Base-by-base conservation (phyloP, 2,797 vertebrate species). In the Harpagifer antarcticus region DNA sequence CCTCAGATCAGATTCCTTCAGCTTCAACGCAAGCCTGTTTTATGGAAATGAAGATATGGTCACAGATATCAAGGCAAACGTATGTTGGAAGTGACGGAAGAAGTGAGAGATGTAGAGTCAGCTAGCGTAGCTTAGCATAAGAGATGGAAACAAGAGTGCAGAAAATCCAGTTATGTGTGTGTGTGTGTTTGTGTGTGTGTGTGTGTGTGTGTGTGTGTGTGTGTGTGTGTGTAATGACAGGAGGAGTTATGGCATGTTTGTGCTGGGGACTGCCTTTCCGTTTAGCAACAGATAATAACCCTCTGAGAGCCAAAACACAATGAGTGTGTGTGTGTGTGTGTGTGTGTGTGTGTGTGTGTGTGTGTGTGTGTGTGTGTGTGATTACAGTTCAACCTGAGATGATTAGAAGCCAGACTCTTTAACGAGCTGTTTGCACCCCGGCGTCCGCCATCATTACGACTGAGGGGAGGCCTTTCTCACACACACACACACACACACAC, bases 361-460 rank as follows among this genome's bases (percentile, higher is more conserved):
- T 15, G 44, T 40, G 49, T 16, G 11, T n/a, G 53, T 50, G 14
- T 0, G 54, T 23, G 57, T 37, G 52, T 1, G 31, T 1, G 31
- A 82, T 88, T 82, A 84, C 67, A 79, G 84, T 72, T 74, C 88
- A 87, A 86, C 87, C 79, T 69, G 77, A 74, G 86, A 88, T 92
- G 88, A 93, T 92, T 91, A 92, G 80, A 93, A 89, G 86, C 86
- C 67, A 42, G 31, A 84, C 23, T 80, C 84, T 54, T 83, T 92
- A 89, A 94, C 70, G 61, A 93, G 91, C 84, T 60, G 83, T 85
- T 84, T 84, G 45, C 74, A 59, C 72, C 73, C 23, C 1, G 79
- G 71, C 48, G 9, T 74, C 78, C 52, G 56, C 81, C 83, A n/a
- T 88, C 77, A 81, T 86, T 90, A 85, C 31, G 67, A 76, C 84